phyloP scores from a whole-genome alignment of 2,113 vertebrate genomes.

The Notarius quadriscutis region DNA sequence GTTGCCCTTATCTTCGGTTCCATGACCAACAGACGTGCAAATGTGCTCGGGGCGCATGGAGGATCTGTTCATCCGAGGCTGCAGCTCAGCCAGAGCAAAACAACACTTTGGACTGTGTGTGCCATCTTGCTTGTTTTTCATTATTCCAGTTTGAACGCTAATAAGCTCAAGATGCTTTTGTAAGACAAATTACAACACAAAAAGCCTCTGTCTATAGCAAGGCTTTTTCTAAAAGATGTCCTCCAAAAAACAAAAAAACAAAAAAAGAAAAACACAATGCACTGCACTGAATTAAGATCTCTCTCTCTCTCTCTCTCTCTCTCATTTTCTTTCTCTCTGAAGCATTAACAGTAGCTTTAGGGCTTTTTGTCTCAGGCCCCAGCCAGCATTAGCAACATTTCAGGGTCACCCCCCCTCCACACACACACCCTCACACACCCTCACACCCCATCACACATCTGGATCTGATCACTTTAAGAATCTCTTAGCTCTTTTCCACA shows the following conservation, averaged over 20 bases:
- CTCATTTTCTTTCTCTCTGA: background rate
- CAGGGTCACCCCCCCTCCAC: background rate
- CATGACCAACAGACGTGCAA: conserved; percentile 31
- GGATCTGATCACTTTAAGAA: conserved; percentile 5
- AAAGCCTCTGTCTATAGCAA: conserved; percentile 7
- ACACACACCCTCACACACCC: background rate
- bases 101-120: background rate
- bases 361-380: conserved; percentile 1
- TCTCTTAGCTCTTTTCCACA: no score
- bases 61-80: background rate
- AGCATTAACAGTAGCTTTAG: background rate
- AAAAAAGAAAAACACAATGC: background rate
- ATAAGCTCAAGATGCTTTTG: conserved; percentile 35
- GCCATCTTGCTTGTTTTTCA: background rate
- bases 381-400: background rate
- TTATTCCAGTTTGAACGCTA: conserved; percentile 9
- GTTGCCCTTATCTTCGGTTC: conserved; percentile 12
- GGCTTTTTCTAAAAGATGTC: background rate
- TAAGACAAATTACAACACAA: conserved; percentile 31
- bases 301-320: conserved; percentile 18
- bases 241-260: background rate
- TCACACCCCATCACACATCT: background rate
- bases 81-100: conserved; percentile 9
- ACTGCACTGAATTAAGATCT: background rate
- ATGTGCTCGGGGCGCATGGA: background rate